Conservation (phyloP, 2,888 invertebrate genomes). For the Nomada fucata region DNA sequence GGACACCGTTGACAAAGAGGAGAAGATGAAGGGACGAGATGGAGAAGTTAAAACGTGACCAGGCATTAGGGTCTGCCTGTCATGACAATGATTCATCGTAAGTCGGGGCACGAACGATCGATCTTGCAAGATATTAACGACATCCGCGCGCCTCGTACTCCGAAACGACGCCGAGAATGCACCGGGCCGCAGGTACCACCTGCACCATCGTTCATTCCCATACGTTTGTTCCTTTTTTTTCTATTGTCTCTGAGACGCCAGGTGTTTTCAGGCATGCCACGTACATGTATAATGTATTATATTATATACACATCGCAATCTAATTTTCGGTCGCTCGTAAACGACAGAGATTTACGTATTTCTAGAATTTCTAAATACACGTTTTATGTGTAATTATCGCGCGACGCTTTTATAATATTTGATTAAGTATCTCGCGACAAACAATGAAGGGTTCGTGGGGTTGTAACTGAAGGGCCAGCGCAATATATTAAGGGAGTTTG, state of each 20-base stretch:
- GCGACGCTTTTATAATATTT: too few relatives aligned
- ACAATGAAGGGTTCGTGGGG: too few relatives aligned
- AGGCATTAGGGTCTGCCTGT: slow-evolving; percentile 67
- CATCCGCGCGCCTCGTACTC: slow-evolving; percentile 67
- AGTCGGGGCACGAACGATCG: slow-evolving; percentile 74
- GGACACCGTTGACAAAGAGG: slow-evolving; percentile 49
- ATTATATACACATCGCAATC: background rate
- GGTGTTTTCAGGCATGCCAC: slow-evolving; percentile 16
- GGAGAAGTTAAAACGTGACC: slow-evolving; percentile 75
- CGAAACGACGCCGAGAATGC: slow-evolving; percentile 44
- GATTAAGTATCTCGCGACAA: too few relatives aligned
- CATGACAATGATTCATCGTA: slow-evolving; percentile 77
- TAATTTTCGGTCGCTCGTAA: too few relatives aligned
- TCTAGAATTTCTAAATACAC: too few relatives aligned
- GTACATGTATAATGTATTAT: background rate
- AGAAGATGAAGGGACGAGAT: slow-evolving; percentile 37
- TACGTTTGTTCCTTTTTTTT: slow-evolving; percentile 6
- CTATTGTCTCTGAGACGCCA: slow-evolving; percentile 17
- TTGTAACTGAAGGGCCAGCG: too few relatives aligned
- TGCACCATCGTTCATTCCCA: slow-evolving; percentile 21
- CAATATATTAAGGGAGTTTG: background rate
- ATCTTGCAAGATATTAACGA: slow-evolving; percentile 77
- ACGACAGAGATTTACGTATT: too few relatives aligned
- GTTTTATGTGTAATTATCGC: too few relatives aligned
- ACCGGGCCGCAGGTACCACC: slow-evolving; percentile 35